Conservation (phyloP, 2,113 vertebrate species). For the Gymnocephalus cernua region DNA sequence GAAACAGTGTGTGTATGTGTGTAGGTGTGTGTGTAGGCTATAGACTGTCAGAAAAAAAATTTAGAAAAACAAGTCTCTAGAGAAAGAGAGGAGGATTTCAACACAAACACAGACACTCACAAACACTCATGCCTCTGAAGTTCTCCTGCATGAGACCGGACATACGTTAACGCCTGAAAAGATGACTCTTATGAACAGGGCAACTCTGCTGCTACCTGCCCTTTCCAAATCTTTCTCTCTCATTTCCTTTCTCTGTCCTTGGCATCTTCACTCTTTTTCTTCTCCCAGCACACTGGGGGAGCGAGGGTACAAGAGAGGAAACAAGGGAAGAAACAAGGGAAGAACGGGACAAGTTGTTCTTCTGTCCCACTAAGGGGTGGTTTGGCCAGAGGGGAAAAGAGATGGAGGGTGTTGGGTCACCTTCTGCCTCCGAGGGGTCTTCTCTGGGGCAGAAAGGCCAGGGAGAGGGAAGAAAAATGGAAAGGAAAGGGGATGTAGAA, state of each 20-base stretch:
- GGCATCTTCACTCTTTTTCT: constrained; percentile 56
- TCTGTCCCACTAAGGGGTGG: constrained; percentile 58
- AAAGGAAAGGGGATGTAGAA: constrained; percentile 25
- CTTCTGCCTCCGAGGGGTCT: constrained; percentile 57
- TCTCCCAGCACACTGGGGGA: constrained; percentile 47
- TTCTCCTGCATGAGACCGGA: constrained; percentile 6
- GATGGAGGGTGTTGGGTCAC: constrained; percentile 35
- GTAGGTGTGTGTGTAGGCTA: constrained; percentile 9
- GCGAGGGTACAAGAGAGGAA: neutral
- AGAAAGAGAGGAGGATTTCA: constrained; percentile 42
- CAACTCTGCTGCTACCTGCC: neutral
- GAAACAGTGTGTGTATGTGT: constrained; percentile 45
- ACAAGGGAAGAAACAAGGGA: constrained; percentile 1
- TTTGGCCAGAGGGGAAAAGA: constrained; percentile 27
- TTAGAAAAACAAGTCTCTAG: constrained; percentile 23
- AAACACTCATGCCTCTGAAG: constrained; percentile 14
- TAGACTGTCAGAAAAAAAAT: constrained; percentile 20
- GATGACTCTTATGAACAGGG: neutral
- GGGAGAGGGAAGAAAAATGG: constrained; percentile 3
- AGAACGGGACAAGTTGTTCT: constrained; percentile 72
- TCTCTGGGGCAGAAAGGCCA: constrained; percentile 38
- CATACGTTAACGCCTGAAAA: neutral
- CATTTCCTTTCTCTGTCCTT: constrained; percentile 20
- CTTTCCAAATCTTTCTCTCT: neutral
- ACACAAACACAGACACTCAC: constrained; percentile 24